phyloP scores from a whole-genome alignment of 2,797 vertebrate genomes.

The Chelon labrosus region DNA sequence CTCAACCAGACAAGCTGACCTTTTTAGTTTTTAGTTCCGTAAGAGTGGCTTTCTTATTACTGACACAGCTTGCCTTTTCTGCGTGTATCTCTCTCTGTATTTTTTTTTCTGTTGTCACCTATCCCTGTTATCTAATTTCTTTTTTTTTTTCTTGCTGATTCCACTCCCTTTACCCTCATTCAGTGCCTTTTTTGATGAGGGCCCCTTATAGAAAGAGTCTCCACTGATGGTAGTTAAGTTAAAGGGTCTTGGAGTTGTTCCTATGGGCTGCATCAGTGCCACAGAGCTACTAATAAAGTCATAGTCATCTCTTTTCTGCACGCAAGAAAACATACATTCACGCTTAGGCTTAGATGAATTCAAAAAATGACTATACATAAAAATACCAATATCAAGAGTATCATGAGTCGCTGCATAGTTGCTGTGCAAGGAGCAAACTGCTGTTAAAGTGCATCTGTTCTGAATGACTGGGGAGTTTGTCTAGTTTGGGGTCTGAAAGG shows the following conservation, averaged over 20 bases:
- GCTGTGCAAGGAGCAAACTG: background rate
- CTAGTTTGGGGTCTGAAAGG: background rate
- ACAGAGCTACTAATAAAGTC: constrained; percentile 5
- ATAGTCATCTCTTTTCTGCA: background rate
- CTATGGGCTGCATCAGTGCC: constrained; percentile 9
- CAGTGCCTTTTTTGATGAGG: constrained; percentile 15
- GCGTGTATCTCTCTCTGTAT: constrained; percentile 1
- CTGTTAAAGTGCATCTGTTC: background rate
- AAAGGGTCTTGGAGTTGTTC: background rate
- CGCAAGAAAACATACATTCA: background rate
- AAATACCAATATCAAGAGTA: background rate
- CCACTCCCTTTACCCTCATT: constrained; percentile 4
- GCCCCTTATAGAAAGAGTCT: constrained; percentile 12
- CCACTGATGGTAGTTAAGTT: background rate
- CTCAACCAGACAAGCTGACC: constrained; percentile 61
- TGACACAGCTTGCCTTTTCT: constrained; percentile 25
- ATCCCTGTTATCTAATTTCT: constrained; percentile 13
- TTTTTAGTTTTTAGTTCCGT: constrained; percentile 62
- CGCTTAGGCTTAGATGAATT: background rate
- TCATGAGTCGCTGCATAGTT: background rate
- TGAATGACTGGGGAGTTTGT: background rate
- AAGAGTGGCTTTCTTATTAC: constrained; percentile 41
- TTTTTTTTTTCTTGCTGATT: constrained; percentile 14
- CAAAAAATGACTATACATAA: too few species aligned
- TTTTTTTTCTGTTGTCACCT: constrained; percentile 14